Base-by-base conservation (phyloP, 2,888 invertebrate species). In the Augochlorella aurata region DNA sequence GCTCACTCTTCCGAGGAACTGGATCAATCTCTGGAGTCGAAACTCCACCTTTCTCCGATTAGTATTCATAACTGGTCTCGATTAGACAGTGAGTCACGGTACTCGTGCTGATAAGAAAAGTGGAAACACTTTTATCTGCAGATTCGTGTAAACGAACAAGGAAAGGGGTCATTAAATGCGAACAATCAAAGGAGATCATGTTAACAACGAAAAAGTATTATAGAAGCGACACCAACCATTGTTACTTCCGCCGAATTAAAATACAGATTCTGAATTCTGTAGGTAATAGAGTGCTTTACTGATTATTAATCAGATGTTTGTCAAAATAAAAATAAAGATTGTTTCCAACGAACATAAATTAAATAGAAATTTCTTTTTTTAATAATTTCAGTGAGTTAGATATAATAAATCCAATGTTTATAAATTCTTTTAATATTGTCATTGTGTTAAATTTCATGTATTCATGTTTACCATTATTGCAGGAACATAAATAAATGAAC, bases 41-140 rank as follows among this genome's bases (percentile, higher is more conserved):
- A 63, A 38, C 58, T 63, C 61, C 61, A 38, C 29, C 61, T 29
- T 63, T 63, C 61, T 63, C 61, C 18, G 61, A 63, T 63, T 63
- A 63, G 61, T 63, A 63, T 63, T 63, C 61, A 63, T 63, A 63
- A 63, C 38, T 63, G 29, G 29, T 18, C 61, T 16, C 38, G 61
- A 63, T 63, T 63, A 63, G 61, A 38, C 18, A 63, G 38, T 29
- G 61, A 38, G 29, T 63, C 61, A 38, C 29, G 38, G 29, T 63
- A 18, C 38, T 29, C 18, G 38, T 18, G 18, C 61, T 18, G 61
- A 63, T 63, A 63, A 38, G 61, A 63, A 38, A 63, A 63, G 61
- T 63, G 38, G 61, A 38, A 38, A 38, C 61, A 18, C 8, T 18
- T 63, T 63, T 63, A 58, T 63, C 18, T 3, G 2, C 16, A 18